Conservation (phyloP, 2,113 vertebrate species). For the Dermatemys mawii region DNA sequence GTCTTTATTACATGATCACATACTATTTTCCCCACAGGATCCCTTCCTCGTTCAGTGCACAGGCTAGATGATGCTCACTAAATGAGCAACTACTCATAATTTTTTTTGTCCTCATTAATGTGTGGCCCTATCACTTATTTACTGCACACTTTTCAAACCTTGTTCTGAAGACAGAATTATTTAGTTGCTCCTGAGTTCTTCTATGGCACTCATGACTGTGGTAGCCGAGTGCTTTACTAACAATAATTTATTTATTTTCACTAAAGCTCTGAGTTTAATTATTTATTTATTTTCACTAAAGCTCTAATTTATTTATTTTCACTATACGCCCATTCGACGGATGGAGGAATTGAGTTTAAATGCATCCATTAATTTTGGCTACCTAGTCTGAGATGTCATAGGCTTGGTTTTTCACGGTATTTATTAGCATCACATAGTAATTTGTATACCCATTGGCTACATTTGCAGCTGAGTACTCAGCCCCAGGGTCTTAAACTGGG, state of each 20-base stretch:
- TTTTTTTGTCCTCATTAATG: neutral
- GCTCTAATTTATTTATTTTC: too few species aligned
- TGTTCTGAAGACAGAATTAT: neutral
- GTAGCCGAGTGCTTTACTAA: neutral
- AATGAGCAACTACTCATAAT: neutral
- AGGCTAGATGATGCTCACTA: neutral
- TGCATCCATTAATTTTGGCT: neutral
- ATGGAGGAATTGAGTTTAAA: neutral
- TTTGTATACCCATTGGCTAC: slow-evolving; percentile 21
- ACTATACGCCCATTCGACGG: neutral
- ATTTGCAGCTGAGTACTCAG: neutral
- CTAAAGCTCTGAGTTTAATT: neutral
- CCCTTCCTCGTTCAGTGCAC: neutral
- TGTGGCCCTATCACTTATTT: neutral
- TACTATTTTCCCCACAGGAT: neutral
- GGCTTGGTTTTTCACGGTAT: slow-evolving; percentile 1
- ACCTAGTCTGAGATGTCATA: neutral
- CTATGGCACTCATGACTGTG: neutral
- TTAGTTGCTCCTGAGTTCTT: neutral
- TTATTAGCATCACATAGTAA: neutral
- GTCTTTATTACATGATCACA: neutral
- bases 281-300: neutral
- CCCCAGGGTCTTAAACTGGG: slow-evolving; percentile 47
- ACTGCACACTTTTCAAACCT: neutral
- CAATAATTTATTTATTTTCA: neutral